Percentiles rank a stretch among this genome's conserved stretches.
Conservation (phyloP, 2,888 invertebrate species). For the Rhingia campestris region DNA sequence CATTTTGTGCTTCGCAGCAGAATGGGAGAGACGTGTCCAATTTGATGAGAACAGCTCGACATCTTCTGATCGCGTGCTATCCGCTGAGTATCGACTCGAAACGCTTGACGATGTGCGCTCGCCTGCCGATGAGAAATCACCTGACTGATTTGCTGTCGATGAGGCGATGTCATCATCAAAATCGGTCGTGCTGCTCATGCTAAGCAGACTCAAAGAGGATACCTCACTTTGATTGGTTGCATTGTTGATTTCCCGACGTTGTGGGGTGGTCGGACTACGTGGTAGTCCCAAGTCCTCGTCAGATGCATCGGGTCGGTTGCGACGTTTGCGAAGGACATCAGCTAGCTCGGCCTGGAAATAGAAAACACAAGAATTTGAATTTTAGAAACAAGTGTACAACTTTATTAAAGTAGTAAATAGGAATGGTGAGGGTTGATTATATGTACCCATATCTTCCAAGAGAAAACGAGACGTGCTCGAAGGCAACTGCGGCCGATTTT, state of each 20-base stretch:
- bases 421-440: background rate
- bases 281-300: conserved; percentile 90
- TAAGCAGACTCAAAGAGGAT: conserved; percentile 85
- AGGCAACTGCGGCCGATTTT: conserved; percentile 80
- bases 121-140: conserved; percentile 63
- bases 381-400: background rate
- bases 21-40: conserved; percentile 87
- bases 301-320: conserved; percentile 88
- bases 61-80: conserved; percentile 77
- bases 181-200: conserved; percentile 89
- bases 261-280: conserved; percentile 89
- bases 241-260: conserved; percentile 83
- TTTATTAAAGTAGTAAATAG: background rate
- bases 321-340: conserved; percentile 87
- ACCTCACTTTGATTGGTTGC: conserved; percentile 83
- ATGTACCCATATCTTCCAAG: conserved; percentile 82
- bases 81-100: conserved; percentile 63
- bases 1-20: conserved; percentile 91
- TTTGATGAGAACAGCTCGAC: conserved; percentile 79
- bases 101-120: conserved; percentile 73
- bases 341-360: conserved; percentile 88
- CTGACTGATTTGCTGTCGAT: conserved; percentile 75
- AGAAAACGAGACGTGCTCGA: conserved; percentile 80
- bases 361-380: background rate
- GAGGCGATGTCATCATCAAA: conserved; percentile 85